phyloP scores from a whole-genome alignment of 2,797 vertebrate species.

The Streptopelia turtur region DNA sequence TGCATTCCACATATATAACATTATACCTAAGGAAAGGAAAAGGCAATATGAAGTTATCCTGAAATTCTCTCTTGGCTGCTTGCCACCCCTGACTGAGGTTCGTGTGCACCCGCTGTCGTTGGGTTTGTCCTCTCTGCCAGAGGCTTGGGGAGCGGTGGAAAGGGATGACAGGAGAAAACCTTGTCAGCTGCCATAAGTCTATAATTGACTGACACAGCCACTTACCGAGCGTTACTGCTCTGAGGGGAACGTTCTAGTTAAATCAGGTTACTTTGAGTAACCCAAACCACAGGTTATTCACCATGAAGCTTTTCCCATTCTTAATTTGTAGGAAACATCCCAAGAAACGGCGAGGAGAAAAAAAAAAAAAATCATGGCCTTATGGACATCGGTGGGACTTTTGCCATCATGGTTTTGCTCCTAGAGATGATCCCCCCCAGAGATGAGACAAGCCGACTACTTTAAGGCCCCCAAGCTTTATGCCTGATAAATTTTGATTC shows the following conservation, averaged over 20 bases:
- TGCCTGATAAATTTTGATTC: background rate
- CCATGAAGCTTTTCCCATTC: background rate
- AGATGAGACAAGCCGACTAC: background rate
- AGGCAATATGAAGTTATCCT: constrained; percentile 1
- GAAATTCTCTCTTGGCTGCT: constrained; percentile 6
- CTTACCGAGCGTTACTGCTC: background rate
- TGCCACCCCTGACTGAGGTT: background rate
- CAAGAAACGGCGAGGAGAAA: fast-evolving
- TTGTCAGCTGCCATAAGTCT: constrained; percentile 12
- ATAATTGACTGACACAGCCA: constrained; percentile 34
- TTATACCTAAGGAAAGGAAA: background rate
- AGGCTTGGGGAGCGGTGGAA: constrained; percentile 51
- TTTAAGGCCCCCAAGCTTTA: background rate
- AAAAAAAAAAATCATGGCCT: fast-evolving
- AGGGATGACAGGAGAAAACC: background rate
- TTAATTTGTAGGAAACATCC: background rate
- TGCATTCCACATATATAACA: background rate
- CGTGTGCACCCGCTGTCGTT: background rate
- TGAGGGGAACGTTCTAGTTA: background rate
- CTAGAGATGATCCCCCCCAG: background rate
- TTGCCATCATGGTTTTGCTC: background rate
- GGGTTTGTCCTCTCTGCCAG: constrained; percentile 40
- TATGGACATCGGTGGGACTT: background rate
- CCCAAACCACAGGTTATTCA: background rate
- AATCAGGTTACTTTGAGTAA: background rate